Evolutionary conservation across 1,140 invertebrate genomes (phyloP), one percentile per base, ranked within the genome.

Genomic region (Brachionus asplanchnoidis): DNA sequence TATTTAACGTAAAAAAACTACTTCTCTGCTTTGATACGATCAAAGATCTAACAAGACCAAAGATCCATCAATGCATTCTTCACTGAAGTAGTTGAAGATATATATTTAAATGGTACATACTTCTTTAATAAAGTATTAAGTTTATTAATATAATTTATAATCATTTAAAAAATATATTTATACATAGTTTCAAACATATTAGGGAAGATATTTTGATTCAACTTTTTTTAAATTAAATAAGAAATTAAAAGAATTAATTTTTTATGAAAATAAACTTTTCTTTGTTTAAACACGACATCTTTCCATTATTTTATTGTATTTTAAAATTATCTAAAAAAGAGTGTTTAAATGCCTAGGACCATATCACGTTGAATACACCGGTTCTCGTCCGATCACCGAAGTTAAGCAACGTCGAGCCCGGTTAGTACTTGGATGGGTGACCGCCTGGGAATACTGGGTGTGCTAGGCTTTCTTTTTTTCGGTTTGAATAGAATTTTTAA

Each of bases 401-500:
- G 89, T 90, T 90, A 91, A 91, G 89, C 90, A 91, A 87, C 89
- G 87, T 90, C 87, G 89, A 87, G 90, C 89, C 89, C 88, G 88
- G 90, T 91, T 89, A 91, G 90, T 91, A 91, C 90, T 91, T 91
- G 88, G 90, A 91, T 91, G 90, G 89, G 90, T 90, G 90, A 91
- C 90, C 90, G 89, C 90, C 88, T 91, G 90, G 89, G 89, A 90
- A 90, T 88, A 88, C 88, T 87, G 87, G 87, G 87, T 89, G 87
- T 86, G 86, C 83, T 87, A 86, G 86, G 87, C 79, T 36, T 86
- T 80, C 9, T 26, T 14, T 56, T 53, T 80, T 56, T 68, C n/a
- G n/a, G n/a, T n/a, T n/a, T n/a, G n/a, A n/a, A n/a, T n/a, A n/a
- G n/a, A n/a, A n/a, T n/a, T n/a, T n/a, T n/a, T n/a, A n/a, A n/a